Percentiles rank a stretch among this genome's conserved stretches.
phyloP scores from a whole-genome alignment of 2,113 vertebrate genomes.

The Neodon shergylaensis region DNA sequence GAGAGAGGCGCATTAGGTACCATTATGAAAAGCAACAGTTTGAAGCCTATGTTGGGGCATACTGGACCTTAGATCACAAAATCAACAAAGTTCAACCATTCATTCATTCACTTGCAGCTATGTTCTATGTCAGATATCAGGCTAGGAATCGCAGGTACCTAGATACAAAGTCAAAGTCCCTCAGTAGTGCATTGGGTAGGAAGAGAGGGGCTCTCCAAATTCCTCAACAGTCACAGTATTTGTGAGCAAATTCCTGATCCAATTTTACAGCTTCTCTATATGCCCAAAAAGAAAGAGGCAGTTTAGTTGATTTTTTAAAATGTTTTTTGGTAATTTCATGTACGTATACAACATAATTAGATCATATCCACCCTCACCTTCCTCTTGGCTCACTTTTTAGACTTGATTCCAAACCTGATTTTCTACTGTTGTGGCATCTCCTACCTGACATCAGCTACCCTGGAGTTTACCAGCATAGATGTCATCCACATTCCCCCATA shows the following conservation, averaged over 20 bases:
- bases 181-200: not conserved
- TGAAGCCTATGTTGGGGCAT: too few species aligned
- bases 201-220: not conserved
- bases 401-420: constrained; percentile 6
- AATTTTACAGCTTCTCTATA: not conserved
- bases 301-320: not conserved
- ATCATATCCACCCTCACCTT: not conserved
- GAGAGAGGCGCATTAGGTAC: too few species aligned
- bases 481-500: not conserved
- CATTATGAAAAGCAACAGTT: not conserved
- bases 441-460: not conserved
- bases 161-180: not conserved
- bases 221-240: not conserved
- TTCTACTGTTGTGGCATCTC: not conserved
- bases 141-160: not conserved
- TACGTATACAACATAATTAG: not conserved
- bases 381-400: not conserved
- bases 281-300: not conserved
- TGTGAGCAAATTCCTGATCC: not conserved
- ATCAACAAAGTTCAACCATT: not conserved
- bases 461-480: not conserved
- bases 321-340: not conserved
- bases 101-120: not conserved
- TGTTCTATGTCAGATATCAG: not conserved
- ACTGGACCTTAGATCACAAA: not conserved